A percentile compares a stretch with the other conserved stretches of the same genome.
Evolutionary conservation across 2,797 vertebrate species (phyloP).

Genomic region (Salmo trutta): DNA sequence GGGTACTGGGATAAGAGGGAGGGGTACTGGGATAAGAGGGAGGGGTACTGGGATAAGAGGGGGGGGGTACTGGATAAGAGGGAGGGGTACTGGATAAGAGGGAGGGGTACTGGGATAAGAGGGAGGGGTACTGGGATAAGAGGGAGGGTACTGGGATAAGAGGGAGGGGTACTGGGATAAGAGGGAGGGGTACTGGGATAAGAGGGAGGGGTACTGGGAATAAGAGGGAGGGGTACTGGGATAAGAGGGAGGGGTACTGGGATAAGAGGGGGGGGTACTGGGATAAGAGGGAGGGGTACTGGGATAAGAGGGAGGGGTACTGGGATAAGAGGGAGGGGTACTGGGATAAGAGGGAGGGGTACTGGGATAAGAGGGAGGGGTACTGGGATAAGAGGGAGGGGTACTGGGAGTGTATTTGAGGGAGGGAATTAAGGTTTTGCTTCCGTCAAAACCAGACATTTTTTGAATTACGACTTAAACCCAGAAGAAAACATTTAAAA

Average conservation of each 20-base stretch:
- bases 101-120: neutral
- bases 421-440: neutral
- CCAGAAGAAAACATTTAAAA: constrained; percentile 16
- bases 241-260: too few relatives aligned
- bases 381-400: neutral
- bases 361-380: neutral
- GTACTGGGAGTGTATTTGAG: neutral
- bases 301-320: neutral
- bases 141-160: neutral
- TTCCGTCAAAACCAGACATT: constrained; percentile 12
- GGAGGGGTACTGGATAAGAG: too few relatives aligned
- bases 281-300: neutral
- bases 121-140: too few relatives aligned
- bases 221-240: neutral
- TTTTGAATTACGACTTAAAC: neutral
- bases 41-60: too few relatives aligned
- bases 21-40: neutral
- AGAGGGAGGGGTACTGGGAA: too few relatives aligned
- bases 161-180: too few relatives aligned
- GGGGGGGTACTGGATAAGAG: too few relatives aligned
- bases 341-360: neutral
- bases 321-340: neutral
- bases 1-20: neutral
- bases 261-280: neutral
- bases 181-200: neutral